Evolutionary conservation across 2,113 vertebrate genomes (phyloP).

Genomic region (Sylvia atricapilla): DNA sequence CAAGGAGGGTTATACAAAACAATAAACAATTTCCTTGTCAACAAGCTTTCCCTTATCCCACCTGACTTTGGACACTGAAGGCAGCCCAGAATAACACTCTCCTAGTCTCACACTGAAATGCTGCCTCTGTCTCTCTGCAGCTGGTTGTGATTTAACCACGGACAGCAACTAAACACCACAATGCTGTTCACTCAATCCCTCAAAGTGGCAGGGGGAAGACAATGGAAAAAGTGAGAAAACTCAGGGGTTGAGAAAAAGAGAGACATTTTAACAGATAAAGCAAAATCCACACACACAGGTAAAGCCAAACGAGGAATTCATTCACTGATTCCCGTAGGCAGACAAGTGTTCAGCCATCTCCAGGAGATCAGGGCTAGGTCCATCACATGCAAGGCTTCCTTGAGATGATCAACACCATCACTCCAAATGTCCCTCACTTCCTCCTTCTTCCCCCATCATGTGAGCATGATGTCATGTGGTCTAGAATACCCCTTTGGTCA

Average conservation of each 20-base stretch:
- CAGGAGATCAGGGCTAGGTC: neutral
- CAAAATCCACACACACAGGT: neutral
- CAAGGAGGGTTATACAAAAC: neutral
- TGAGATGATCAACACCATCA: neutral
- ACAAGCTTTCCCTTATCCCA: neutral
- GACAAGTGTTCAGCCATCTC: neutral
- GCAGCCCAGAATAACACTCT: neutral
- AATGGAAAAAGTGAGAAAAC: neutral
- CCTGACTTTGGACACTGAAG: neutral
- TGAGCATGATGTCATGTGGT: neutral
- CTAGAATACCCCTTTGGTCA: neutral
- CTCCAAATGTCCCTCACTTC: accelerated
- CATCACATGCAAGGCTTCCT: accelerated
- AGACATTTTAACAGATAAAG: neutral
- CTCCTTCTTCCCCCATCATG: neutral
- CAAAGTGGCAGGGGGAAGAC: neutral
- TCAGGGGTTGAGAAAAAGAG: neutral
- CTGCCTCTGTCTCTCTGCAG: neutral
- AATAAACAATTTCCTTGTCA: neutral
- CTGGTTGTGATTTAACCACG: neutral
- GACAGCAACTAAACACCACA: neutral
- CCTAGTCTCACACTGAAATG: neutral
- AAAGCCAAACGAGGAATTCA: neutral
- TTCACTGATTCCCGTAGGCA: neutral
- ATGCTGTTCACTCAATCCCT: neutral